These are phyloP conservation scores for Cheilosia pagana DNA, from an alignment of 2,888 invertebrate species.

Conservation along the genomic window DNA sequence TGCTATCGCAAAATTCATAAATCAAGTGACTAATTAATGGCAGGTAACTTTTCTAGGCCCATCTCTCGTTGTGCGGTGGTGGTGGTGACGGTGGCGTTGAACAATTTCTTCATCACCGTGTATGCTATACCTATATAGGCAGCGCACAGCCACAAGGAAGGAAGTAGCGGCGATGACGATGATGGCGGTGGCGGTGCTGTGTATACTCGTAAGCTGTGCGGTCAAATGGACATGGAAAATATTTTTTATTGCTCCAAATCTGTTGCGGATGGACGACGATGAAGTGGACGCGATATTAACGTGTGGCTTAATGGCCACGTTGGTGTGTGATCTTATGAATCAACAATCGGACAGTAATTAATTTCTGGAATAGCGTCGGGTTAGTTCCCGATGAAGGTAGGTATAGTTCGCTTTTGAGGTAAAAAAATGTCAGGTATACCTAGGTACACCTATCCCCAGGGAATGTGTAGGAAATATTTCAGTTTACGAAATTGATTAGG, in stretches of 20 bases:
- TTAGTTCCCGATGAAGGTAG: conserved; percentile 27
- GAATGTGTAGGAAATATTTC: conserved; percentile 33
- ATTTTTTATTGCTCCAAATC: conserved; percentile 72
- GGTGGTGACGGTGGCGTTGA: conserved; percentile 62
- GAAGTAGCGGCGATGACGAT: conserved; percentile 26
- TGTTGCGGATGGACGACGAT: conserved; percentile 60
- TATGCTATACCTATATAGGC: neutral
- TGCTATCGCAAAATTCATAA: conserved; percentile 77
- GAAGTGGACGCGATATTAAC: conserved; percentile 66
- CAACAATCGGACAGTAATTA: conserved; percentile 72
- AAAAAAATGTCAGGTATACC: conserved; percentile 25
- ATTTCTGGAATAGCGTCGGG: conserved; percentile 54
- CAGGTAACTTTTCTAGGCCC: conserved; percentile 74
- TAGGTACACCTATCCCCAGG: conserved; percentile 5
- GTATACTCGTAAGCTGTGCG: conserved; percentile 33
- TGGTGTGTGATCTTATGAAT: conserved; percentile 74
- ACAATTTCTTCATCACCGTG: conserved; percentile 73
- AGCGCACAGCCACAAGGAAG: conserved; percentile 41
- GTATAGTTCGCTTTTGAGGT: neutral
- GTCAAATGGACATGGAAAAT: conserved; percentile 66
- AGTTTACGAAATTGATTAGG: conserved; percentile 16
- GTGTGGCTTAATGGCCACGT: conserved; percentile 67
- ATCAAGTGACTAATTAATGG: conserved; percentile 78
- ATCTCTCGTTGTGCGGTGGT: conserved; percentile 52
- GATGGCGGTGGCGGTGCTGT: conserved; percentile 36